phyloP scores from a whole-genome alignment of 2,797 vertebrate genomes.

The Ceryle rudis region DNA sequence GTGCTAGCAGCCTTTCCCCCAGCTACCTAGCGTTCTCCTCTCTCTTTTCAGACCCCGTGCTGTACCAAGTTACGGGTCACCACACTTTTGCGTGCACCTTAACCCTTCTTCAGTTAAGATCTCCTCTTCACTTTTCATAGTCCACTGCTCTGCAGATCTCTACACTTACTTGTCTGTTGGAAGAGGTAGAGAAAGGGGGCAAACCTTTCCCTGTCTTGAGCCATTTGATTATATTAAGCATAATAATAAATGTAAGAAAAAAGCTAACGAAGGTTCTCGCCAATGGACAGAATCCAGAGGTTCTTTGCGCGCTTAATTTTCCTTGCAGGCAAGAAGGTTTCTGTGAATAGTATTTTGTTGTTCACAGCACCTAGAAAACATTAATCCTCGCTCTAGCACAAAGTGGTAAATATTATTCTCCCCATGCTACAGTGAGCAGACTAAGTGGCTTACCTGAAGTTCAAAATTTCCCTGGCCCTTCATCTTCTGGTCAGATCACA shows the following conservation, averaged over 20 bases:
- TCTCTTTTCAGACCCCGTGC: not conserved
- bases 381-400: not conserved
- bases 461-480: not conserved
- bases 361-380: not conserved
- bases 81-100: not conserved
- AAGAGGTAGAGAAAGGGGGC: not conserved
- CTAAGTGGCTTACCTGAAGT: not conserved
- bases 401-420: not conserved
- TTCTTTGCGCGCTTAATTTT: rapidly evolving
- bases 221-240: not conserved
- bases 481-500: not conserved
- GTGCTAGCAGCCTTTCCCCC: not conserved
- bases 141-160: not conserved
- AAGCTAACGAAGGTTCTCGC: not conserved
- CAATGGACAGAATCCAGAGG: not conserved
- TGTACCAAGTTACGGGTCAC: not conserved
- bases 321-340: not conserved
- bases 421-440: rapidly evolving
- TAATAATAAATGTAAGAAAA: not conserved
- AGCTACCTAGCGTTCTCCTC: not conserved
- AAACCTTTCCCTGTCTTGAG: not conserved
- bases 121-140: not conserved
- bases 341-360: not conserved
- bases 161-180: not conserved
- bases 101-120: not conserved